Conservation (phyloP, 1,140 invertebrate species). For the Archivesica marissinica region DNA sequence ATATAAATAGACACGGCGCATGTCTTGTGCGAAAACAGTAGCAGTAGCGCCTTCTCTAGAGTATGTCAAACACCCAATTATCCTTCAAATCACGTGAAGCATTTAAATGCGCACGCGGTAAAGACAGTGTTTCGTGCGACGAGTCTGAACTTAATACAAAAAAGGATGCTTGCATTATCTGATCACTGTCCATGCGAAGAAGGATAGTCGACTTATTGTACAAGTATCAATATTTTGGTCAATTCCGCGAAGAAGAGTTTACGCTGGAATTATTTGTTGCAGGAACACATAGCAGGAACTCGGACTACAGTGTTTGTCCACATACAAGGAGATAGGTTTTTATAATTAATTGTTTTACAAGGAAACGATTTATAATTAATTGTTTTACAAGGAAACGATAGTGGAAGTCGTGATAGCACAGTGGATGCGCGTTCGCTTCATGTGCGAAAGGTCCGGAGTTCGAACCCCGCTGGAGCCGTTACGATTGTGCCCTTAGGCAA, state of each 20-base stretch:
- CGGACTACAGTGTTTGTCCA: too few relatives aligned
- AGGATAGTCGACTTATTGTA: neutral
- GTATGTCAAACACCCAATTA: constrained; percentile 15
- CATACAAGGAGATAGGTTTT: too few relatives aligned
- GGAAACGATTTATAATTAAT: too few relatives aligned
- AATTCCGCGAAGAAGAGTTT: neutral
- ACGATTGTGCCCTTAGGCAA: too few relatives aligned
- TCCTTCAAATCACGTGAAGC: constrained; percentile 5
- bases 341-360: too few relatives aligned
- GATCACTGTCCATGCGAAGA: neutral
- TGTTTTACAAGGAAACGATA: too few relatives aligned
- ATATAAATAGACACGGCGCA: neutral
- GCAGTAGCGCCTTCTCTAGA: neutral
- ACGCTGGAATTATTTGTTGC: too few relatives aligned
- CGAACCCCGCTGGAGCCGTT: too few relatives aligned
- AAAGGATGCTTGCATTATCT: neutral
- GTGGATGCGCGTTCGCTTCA: too few relatives aligned
- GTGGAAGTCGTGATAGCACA: too few relatives aligned
- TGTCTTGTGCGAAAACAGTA: neutral
- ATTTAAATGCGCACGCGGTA: neutral
- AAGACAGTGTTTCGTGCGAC: neutral
- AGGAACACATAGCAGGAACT: too few relatives aligned
- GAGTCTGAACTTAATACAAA: neutral
- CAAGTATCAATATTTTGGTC: neutral
- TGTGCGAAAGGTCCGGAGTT: too few relatives aligned